Evolutionary conservation across 2,113 vertebrate genomes (phyloP), one percentile per base, ranked within the genome.

Genomic region (Paradisaea rubra): DNA sequence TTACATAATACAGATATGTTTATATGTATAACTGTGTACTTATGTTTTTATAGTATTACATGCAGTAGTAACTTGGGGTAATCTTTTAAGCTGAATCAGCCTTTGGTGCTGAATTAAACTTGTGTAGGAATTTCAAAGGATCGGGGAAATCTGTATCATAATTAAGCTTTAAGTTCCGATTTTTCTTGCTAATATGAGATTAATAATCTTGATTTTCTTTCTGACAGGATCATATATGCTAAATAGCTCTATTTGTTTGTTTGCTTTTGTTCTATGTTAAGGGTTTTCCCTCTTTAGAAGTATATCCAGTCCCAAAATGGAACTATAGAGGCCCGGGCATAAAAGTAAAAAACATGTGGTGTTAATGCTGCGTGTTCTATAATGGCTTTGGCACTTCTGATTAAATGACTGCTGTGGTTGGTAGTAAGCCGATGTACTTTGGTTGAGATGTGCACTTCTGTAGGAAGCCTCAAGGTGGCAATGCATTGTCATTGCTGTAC

Each of bases 381-480:
- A 80, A 53, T 25, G 70, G 39, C 39, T 86, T 74, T 80, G 50
- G 33, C 60, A 64, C 33, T 52, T 81, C 28, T 47, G 31, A 13
- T 64, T 70, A 33, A 41, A n/a, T 83, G 74, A 23, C 24, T 54
- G n/a, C 47, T 57, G 45, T 7, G 8, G 45, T 11, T 57, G n/a
- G 30, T 79, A 60, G 39, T 41, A 41, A 37, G 28, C 5, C 1
- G 2, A 6, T n/a, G 6, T 7, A 2, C 44, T 59, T 73, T 53
- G 37, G 2, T 61, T 73, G 70, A 57, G 44, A 23, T 6, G 2
- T 94, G 95, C 72, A 87, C 52, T 96, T 92, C 86, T 80, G 41
- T 12, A 49, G 45, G 11, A 49, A 84, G 44, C 95, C 97, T 93
- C 95, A 79, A 86, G 97, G 74, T 97, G 97, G 97, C 96, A 90